Base-by-base conservation (phyloP, 2,113 vertebrate species). In the Aleadryas rufinucha region DNA sequence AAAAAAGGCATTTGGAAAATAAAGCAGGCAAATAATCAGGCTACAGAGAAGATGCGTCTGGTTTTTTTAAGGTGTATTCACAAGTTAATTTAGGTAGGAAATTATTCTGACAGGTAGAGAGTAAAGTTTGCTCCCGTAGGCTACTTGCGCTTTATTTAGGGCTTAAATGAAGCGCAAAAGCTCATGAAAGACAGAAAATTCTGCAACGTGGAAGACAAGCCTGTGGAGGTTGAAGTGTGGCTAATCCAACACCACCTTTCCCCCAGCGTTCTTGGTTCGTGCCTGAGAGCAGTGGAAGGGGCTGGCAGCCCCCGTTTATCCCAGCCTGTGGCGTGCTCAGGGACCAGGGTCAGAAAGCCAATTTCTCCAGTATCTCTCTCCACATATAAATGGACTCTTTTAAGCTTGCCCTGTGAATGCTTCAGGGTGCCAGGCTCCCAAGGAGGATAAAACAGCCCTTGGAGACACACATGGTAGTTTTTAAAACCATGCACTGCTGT, bases 41-140 rank as follows among this genome's bases (percentile, higher is more conserved):
- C 45, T 87, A 27, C 65, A 71, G 78, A 85, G 84, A 70, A 76
- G 78, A 89, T 28, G 50, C 2, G 4, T 66, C 78, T 92, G 33
- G 1, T 31, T 78, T 81, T 84, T 85, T 69, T 42, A 4, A 91
- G 93, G 92, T 84, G 72, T 53, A 63, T 72, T 95, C 93, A 71
- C 91, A 93, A 94, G 95, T 94, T 98, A 94, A 96, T 97, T 95
- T 96, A 94, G 69, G 77, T 90, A 91, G 93, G 95, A 93, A 93
- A 92, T 94, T 97, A 85, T 95, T 94, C 94, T 95, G 96, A 96
- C 95, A 95, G 84, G 86, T 96, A 83, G 79, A 94, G 56, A 92
- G 76, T 95, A 72, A 95, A 82, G 61, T 97, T 96, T 92, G 70
- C 63, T 95, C 95, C 92, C 16, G 0, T 63, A 88, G 90, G 96